Evolutionary conservation across 2,888 invertebrate species (phyloP), one percentile per base, ranked within the genome.

Genomic region (Ochropleura leucogaster): DNA sequence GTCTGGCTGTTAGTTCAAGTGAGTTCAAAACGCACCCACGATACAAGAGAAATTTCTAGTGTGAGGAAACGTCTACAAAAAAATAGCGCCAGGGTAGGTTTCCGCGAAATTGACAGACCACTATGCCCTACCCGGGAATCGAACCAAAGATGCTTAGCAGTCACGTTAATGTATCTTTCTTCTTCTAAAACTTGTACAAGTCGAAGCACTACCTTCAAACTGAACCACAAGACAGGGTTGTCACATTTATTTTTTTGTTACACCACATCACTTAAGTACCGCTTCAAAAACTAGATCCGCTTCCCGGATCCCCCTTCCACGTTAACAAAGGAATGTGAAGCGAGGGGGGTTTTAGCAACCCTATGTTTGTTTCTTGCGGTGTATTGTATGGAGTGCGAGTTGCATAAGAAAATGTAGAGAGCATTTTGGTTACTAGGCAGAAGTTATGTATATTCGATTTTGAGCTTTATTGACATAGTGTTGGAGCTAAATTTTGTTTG

Each of bases 241-340:
- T 69, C 53, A 42, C 65, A 59, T 76, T 74, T 71, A 76, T 74
- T 76, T 78, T 80, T 80, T 68, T 59, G 60, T 63, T 68, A 63
- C 49, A 67, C 69, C 74, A 69, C 78, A 81, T 79, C 74, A 74
- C 87, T 79, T 72, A 64, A 72, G 60, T 47, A 55, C 60, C 53
- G 65, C 42, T 57, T 73, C 79, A 74, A 86, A 82, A 78, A 80
- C 81, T 71, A 69, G 71, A 81, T 73, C 68, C 78, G 68, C 72
- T 72, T 76, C 47, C 81, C 66, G 71, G 65, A 18, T 69, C 68
- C 71, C 71, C 68, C 57, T 49, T 69, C 77, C 70, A 57, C 69
- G 74, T 82, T 73, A 63, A 86, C 87, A 87, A 86, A 84, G 73
- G 68, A 77, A 73, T 57, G 67, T 68, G 67, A 72, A 66, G 77